Conservation (phyloP, 2,113 vertebrate species). For the Notechis scutatus region DNA sequence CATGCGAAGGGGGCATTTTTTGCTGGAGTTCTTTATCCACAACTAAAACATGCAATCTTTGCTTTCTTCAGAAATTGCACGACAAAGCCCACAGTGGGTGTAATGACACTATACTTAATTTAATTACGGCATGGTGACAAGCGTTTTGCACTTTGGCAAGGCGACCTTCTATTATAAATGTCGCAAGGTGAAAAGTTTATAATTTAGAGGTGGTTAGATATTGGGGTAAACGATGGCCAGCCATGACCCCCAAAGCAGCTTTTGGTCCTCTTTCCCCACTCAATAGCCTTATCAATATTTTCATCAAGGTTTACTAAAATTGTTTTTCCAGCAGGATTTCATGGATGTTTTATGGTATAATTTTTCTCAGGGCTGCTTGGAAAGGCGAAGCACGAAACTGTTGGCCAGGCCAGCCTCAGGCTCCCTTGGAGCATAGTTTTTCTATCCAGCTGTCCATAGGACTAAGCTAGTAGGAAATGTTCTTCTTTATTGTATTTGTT, state of each 20-base stretch:
- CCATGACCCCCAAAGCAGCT: neutral
- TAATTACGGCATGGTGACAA: conserved; percentile 67
- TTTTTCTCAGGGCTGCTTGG: neutral
- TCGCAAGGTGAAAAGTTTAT: conserved; percentile 52
- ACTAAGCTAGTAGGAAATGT: neutral
- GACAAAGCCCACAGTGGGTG: conserved; percentile 67
- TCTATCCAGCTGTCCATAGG: neutral
- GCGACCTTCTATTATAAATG: conserved; percentile 66
- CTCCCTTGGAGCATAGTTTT: neutral
- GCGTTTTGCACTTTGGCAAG: conserved; percentile 54
- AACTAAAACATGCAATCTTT: conserved; percentile 28
- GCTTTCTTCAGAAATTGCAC: conserved; percentile 61
- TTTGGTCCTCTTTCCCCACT: neutral
- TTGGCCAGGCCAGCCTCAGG: no score
- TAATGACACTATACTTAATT: conserved; percentile 73
- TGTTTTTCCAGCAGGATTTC: neutral
- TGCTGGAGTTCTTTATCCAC: conserved; percentile 38
- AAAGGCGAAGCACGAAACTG: neutral
- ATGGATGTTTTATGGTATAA: neutral
- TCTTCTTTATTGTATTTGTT: neutral
- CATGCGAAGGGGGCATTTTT: conserved; percentile 56
- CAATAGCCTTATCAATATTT: neutral
- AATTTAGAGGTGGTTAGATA: conserved; percentile 22
- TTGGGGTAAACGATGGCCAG: no score
- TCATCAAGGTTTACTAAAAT: neutral